Evolutionary conservation across 1,140 invertebrate genomes (phyloP).

Genomic region (Eciton burchellii): DNA sequence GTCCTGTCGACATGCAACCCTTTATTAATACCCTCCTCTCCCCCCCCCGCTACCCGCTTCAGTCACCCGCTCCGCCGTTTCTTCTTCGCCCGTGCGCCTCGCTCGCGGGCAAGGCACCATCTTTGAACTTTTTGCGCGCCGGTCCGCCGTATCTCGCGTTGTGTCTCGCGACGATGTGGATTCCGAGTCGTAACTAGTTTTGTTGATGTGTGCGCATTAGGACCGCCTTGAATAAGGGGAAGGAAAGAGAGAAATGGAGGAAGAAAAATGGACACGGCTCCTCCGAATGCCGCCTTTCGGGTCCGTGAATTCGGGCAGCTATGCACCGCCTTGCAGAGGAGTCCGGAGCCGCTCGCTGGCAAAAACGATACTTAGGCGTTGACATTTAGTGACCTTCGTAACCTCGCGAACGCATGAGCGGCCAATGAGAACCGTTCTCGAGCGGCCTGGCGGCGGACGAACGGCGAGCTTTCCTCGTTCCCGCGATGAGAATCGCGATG

Average conservation of each 20-base stretch:
- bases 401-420: neutral
- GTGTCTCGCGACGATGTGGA: slow-evolving; percentile 56
- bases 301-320: neutral
- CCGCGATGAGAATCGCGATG: too few species aligned
- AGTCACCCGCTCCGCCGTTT: neutral
- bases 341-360: slow-evolving; percentile 4
- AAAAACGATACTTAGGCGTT: slow-evolving; percentile 29
- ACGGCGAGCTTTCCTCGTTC: too few species aligned
- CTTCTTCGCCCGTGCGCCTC: neutral
- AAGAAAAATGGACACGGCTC: neutral
- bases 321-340: neutral
- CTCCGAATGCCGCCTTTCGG: slow-evolving; percentile 24
- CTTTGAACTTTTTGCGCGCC: slow-evolving; percentile 48
- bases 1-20: slow-evolving; percentile 73
- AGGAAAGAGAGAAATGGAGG: neutral
- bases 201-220: slow-evolving; percentile 41
- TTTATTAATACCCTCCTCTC: slow-evolving; percentile 81
- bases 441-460: neutral
- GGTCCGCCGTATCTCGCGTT: slow-evolving; percentile 19
- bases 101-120: slow-evolving; percentile 53
- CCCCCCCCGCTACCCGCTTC: too few species aligned
- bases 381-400: slow-evolving; percentile 13
- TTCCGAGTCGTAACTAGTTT: slow-evolving; percentile 53
- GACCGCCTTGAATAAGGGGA: slow-evolving; percentile 2
- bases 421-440: slow-evolving; percentile 8